A percentile compares a stretch with the other conserved stretches of the same genome.
Conservation (phyloP, 2,113 vertebrate genomes). For the Recurvirostra avosetta region DNA sequence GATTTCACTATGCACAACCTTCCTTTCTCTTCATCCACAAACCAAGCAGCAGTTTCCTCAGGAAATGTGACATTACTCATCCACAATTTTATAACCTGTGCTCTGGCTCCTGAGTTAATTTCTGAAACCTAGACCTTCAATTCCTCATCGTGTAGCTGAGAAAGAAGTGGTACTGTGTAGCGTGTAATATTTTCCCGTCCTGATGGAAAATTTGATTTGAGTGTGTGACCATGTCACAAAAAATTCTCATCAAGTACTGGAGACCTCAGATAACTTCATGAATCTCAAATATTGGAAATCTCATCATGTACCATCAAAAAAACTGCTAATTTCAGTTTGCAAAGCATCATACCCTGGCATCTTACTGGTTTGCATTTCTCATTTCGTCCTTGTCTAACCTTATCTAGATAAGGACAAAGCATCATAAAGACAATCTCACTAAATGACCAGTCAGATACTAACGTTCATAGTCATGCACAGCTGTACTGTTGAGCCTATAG, state of each 20-base stretch:
- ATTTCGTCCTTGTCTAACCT: neutral
- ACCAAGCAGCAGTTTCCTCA: neutral
- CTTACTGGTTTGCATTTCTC: neutral
- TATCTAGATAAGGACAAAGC: neutral
- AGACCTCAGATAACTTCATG: fast-evolving
- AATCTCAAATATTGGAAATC: neutral
- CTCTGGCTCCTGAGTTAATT: neutral
- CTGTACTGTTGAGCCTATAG: neutral
- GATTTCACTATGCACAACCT: neutral
- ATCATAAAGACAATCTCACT: neutral
- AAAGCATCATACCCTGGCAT: neutral
- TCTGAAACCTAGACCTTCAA: neutral
- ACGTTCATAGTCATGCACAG: neutral
- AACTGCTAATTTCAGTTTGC: neutral
- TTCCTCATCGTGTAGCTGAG: neutral
- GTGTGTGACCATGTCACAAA: neutral
- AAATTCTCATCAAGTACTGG: neutral
- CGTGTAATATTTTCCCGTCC: neutral
- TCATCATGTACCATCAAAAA: neutral
- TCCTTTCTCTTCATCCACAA: neutral
- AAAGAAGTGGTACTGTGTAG: neutral
- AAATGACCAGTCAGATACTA: neutral
- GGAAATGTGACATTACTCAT: neutral
- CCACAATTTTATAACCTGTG: neutral
- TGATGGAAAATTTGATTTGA: neutral